These are phyloP conservation scores for Peromyscus californicus DNA, from an alignment of 2,113 vertebrate species.

Conservation along the genomic window DNA sequence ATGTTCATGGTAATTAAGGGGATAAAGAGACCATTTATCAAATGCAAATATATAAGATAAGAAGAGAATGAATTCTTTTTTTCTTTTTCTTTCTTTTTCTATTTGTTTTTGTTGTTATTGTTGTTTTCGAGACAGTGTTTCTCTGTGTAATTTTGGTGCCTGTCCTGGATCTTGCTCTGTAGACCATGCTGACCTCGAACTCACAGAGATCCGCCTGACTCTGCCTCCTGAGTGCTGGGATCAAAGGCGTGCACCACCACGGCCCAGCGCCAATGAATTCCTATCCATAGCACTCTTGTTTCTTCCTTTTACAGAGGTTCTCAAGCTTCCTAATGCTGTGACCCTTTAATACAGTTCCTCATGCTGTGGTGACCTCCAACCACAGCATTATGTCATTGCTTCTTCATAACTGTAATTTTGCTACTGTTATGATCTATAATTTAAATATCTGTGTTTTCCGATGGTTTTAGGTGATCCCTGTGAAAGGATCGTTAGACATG, in stretches of 20 bases:
- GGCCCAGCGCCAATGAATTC: background rate
- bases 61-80: background rate
- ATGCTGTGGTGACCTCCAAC: background rate
- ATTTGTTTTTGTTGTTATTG: no score
- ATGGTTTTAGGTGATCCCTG: background rate
- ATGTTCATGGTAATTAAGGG: background rate
- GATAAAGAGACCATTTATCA: background rate
- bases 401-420: background rate
- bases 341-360: background rate
- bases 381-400: background rate
- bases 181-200: no score
- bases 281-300: background rate
- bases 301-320: background rate
- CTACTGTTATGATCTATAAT: background rate
- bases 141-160: no score
- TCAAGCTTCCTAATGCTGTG: background rate
- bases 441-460: background rate
- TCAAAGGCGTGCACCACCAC: no score
- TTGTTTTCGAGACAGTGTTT: no score
- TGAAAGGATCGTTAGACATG: background rate
- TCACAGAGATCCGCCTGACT: no score
- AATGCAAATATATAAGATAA: background rate
- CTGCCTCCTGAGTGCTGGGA: no score
- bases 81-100: no score
- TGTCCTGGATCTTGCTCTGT: no score